phyloP scores from a whole-genome alignment of 1,140 invertebrate genomes.

The Neuroterus valhalla region DNA sequence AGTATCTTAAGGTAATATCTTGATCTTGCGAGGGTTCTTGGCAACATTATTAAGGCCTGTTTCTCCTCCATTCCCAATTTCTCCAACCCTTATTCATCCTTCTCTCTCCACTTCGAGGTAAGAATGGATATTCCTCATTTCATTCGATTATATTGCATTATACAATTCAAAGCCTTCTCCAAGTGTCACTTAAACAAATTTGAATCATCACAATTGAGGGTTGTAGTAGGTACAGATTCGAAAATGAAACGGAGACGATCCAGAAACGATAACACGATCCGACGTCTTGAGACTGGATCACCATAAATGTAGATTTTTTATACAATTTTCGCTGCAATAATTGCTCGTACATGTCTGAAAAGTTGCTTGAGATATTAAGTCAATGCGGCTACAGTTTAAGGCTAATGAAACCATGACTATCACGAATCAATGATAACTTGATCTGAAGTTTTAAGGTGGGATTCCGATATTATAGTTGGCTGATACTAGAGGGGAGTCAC shows the following conservation, averaged over 20 bases:
- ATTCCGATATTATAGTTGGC: slow-evolving; percentile 64
- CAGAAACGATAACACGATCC: too few species aligned
- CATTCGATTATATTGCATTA: slow-evolving; percentile 61
- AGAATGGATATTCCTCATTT: slow-evolving; percentile 37
- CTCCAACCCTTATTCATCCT: slow-evolving; percentile 15
- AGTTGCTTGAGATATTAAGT: neutral
- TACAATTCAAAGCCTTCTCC: neutral
- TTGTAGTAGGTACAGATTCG: too few species aligned
- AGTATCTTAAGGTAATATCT: slow-evolving; percentile 53
- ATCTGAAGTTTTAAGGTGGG: slow-evolving; percentile 63
- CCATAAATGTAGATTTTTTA: too few species aligned
- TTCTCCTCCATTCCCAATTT: slow-evolving; percentile 37
- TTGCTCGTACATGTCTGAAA: too few species aligned
- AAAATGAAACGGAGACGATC: too few species aligned
- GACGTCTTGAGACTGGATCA: too few species aligned
- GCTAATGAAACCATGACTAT: neutral
- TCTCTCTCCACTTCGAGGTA: neutral
- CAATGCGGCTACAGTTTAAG: neutral
- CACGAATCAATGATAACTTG: slow-evolving; percentile 55
- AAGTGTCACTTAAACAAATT: too few species aligned
- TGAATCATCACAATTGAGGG: too few species aligned
- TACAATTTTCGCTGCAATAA: too few species aligned
- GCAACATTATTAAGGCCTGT: slow-evolving; percentile 59
- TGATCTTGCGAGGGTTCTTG: slow-evolving; percentile 52
- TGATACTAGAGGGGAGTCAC: slow-evolving; percentile 60